phyloP scores from a whole-genome alignment of 2,888 invertebrate species.

The Blera fallax region DNA sequence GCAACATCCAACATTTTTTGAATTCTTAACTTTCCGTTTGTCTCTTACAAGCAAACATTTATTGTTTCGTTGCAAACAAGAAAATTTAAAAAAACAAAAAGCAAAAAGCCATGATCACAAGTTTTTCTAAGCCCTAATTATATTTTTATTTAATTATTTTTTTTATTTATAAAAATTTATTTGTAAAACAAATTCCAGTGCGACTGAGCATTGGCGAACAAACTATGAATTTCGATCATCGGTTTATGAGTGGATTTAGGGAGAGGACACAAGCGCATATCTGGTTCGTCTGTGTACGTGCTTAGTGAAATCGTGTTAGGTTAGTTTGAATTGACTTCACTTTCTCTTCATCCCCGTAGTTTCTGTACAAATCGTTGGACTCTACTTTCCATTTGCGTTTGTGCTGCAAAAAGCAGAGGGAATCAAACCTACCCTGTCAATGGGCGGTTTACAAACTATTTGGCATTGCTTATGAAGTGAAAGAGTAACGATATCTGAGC shows the following conservation, averaged over 20 bases:
- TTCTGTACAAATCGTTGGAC: no score
- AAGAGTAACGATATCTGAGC: no score
- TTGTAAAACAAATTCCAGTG: slow-evolving; percentile 22
- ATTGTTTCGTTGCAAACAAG: background rate
- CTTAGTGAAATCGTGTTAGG: no score
- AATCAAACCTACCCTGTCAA: no score
- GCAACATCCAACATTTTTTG: slow-evolving; percentile 76
- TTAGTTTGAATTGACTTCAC: no score
- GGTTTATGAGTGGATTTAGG: background rate
- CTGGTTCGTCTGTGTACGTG: no score
- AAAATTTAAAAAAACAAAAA: slow-evolving; percentile 74
- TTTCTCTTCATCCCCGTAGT: no score
- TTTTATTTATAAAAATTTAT: slow-evolving; percentile 53
- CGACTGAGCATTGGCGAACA: background rate
- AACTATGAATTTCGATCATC: background rate
- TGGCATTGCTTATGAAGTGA: no score
- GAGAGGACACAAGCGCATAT: no score
- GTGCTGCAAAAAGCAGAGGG: no score
- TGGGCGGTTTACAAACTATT: no score
- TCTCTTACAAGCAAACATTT: slow-evolving; percentile 24
- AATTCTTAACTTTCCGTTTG: slow-evolving; percentile 75
- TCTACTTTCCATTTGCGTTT: no score
- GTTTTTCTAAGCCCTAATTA: slow-evolving; percentile 44
- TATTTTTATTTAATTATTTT: slow-evolving; percentile 34
- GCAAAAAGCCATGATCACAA: slow-evolving; percentile 74